Conservation (phyloP, 2,113 vertebrate genomes). For the Dipodomys merriami region DNA sequence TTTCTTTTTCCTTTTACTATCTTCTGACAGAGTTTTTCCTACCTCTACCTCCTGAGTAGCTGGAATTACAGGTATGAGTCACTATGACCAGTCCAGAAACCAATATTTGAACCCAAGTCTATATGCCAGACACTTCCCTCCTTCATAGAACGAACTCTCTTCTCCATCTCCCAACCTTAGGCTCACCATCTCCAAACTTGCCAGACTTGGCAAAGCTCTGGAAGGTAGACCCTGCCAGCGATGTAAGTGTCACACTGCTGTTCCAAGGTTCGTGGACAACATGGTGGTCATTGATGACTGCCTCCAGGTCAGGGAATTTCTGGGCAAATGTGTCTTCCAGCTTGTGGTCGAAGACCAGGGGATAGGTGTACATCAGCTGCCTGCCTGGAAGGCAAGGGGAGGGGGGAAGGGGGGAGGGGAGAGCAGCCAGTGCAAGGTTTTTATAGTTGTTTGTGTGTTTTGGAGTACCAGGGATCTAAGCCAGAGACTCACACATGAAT, state of each 20-base stretch:
- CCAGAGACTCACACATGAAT: no score
- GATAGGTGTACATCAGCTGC: slow-evolving; percentile 92
- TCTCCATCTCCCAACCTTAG: not conserved
- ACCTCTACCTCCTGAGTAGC: no score
- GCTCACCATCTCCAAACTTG: slow-evolving; percentile 89
- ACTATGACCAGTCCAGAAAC: not conserved
- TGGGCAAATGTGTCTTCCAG: slow-evolving; percentile 85
- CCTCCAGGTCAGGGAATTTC: slow-evolving; percentile 83
- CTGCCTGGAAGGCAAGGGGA: slow-evolving; percentile 83
- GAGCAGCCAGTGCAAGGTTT: not conserved
- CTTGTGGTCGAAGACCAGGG: slow-evolving; percentile 87
- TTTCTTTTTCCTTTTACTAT: no score
- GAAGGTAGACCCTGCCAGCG: slow-evolving; percentile 86
- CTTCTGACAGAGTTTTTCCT: no score
- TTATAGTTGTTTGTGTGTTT: no score
- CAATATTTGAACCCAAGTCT: not conserved
- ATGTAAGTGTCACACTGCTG: slow-evolving; percentile 87
- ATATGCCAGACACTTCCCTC: not conserved
- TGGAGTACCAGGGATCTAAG: no score
- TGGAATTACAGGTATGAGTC: not conserved
- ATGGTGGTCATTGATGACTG: slow-evolving; percentile 76
- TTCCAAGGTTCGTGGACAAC: slow-evolving; percentile 76
- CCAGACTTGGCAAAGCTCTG: slow-evolving; percentile 91
- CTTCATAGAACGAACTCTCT: not conserved
- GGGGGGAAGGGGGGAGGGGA: not conserved